Evolutionary conservation across 2,113 vertebrate genomes (phyloP).

Genomic region (Carlito syrichta): DNA sequence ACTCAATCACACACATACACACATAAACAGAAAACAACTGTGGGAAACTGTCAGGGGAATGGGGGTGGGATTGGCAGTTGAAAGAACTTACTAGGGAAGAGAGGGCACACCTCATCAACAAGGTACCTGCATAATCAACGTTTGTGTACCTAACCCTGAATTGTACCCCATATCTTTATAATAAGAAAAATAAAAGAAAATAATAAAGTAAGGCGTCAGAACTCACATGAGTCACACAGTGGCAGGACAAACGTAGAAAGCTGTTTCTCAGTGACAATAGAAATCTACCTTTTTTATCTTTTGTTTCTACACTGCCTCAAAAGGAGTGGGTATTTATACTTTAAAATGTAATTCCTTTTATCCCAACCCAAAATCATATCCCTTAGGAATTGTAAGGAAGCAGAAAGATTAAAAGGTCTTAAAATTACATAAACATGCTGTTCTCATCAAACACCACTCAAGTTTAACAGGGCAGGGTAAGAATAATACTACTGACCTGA

Average conservation of each 20-base stretch:
- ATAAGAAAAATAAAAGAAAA: no score
- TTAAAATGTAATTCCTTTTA: conserved; percentile 10
- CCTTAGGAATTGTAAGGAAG: neutral
- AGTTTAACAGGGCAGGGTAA: neutral
- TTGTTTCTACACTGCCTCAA: neutral
- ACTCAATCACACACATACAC: no score
- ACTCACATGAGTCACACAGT: accelerated
- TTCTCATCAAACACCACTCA: neutral
- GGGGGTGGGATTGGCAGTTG: no score
- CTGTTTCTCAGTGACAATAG: neutral
- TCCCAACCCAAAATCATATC: neutral
- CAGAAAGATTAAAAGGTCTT: neutral
- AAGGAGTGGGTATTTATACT: neutral
- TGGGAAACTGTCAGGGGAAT: no score
- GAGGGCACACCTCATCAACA: no score
- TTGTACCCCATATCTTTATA: no score
- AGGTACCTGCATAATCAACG: no score
- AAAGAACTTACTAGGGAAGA: no score
- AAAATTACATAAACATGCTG: neutral
- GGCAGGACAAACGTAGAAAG: neutral
- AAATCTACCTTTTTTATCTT: neutral
- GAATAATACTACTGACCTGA: conserved; percentile 78
- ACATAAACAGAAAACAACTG: no score
- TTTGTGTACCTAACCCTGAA: no score
- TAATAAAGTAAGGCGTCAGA: neutral